Evolutionary conservation across 2,888 invertebrate species (phyloP), one percentile per base, ranked within the genome.

Genomic region (Troides aeacus): DNA sequence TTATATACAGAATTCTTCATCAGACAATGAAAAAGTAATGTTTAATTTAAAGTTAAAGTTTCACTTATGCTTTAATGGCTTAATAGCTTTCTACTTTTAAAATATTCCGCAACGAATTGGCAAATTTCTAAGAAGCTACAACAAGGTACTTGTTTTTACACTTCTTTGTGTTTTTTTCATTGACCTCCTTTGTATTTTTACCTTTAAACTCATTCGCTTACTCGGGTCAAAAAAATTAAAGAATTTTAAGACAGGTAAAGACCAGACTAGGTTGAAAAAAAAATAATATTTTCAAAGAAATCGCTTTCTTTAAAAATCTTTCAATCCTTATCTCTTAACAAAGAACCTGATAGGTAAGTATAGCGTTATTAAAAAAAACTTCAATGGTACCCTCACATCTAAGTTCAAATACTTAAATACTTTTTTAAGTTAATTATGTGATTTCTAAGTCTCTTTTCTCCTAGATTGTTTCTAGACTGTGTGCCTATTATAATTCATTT

Each of bases 151-250:
- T 10, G 39, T 18, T 64, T 58, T 6, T 63, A 17, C 30, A 56
- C 2, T 3, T 58, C 30, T 23, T 50, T 30, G n/a, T 53, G 24
- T 59, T 39, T 62, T 36, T 50, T 58, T 23, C 46, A 53, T 61
- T 69, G 69, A 69, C 65, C 64, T 65, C 63, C 53, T 62, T 53
- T 53, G 10, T n/a, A 53, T 18, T 53, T n/a, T 63, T 63, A 68
- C 68, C 60, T 68, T 64, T 68, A 64, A 63, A 68, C 64, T 77
- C 79, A 74, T 76, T 78, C 75, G 53, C 56, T 53, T 7, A 53
- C 1, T 18, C n/a, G 36, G 58, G 68, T 68, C 39, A 68, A 58
- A 36, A 21, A 21, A 65, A 66, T 53, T 39, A 60, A 53, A 73
- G 74, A 78, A 71, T 70, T 83, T 81, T 15, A 36, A 59, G 21